Evolutionary conservation across 2,888 invertebrate species (phyloP).

Genomic region (Hanleya hanleyi): DNA sequence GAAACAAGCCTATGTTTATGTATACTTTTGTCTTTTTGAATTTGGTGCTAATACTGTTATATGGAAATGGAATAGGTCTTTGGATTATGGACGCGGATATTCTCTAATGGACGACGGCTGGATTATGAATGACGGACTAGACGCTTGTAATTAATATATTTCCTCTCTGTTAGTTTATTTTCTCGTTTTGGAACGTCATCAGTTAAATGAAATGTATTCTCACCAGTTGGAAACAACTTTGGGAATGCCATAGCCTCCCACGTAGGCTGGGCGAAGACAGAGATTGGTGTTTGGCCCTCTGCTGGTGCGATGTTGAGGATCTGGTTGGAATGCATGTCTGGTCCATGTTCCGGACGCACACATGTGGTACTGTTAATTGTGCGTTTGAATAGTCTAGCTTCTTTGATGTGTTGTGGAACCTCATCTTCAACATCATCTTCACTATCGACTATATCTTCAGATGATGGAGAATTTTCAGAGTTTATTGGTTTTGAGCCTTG

Average conservation of each 20-base stretch:
- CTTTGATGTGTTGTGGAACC: neutral
- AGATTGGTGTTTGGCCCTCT: slow-evolving; percentile 13
- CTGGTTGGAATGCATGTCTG: neutral
- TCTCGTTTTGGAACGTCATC: no score
- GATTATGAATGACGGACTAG: no score
- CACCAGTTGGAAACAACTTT: slow-evolving; percentile 28
- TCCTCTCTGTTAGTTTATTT: slow-evolving; percentile 14
- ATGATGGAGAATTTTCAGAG: neutral
- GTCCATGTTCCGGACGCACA: neutral
- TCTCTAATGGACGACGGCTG: no score
- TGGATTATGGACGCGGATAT: no score
- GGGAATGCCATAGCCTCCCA: slow-evolving; percentile 32
- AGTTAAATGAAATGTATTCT: slow-evolving; percentile 30
- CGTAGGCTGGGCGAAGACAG: slow-evolving; percentile 23
- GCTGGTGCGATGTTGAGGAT: slow-evolving; percentile 8
- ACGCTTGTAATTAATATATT: no score
- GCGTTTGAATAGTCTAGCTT: neutral
- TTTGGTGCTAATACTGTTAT: no score
- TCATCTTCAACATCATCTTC: neutral
- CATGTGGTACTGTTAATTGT: neutral
- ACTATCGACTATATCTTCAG: neutral
- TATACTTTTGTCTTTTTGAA: no score
- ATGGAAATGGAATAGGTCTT: no score
- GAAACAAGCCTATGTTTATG: no score
- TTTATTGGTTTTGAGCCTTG: no score